Percentiles rank a stretch among this genome's conserved stretches.
Evolutionary conservation across 2,888 invertebrate species (phyloP).

Genomic region (Tuta absoluta): DNA sequence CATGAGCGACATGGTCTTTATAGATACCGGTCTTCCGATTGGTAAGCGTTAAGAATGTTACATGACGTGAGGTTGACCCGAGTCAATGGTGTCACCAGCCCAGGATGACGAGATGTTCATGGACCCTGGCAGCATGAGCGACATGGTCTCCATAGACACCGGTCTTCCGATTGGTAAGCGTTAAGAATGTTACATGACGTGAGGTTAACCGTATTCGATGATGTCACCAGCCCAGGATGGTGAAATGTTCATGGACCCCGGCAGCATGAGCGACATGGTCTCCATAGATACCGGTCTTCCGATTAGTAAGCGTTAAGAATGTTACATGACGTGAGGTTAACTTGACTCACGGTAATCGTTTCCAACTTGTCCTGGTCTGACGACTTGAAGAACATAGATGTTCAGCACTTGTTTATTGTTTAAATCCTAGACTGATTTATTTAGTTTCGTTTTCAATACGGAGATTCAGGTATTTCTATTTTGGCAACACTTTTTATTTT

Average conservation of each 20-base stretch:
- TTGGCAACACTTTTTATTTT: too few species aligned
- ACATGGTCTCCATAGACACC: constrained; percentile 84
- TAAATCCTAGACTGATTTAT: too few species aligned
- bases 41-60: constrained; percentile 48
- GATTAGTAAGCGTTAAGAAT: constrained; percentile 59
- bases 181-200: background rate
- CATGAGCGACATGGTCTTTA: constrained; percentile 83
- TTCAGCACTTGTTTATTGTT: too few species aligned
- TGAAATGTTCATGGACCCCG: constrained; percentile 86
- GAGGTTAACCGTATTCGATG: constrained; percentile 85
- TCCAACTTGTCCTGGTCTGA: too few species aligned
- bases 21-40: constrained; percentile 83
- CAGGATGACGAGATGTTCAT: constrained; percentile 87
- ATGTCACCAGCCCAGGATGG: constrained; percentile 81
- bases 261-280: constrained; percentile 83
- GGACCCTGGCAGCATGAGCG: constrained; percentile 83
- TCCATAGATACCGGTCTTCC: constrained; percentile 84
- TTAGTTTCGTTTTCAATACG: too few species aligned
- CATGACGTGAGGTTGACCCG: constrained; percentile 71
- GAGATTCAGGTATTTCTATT: too few species aligned
- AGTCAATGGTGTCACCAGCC: constrained; percentile 81
- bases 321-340: background rate
- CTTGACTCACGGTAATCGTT: too few species aligned
- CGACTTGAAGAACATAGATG: too few species aligned
- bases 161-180: constrained; percentile 80